Base-by-base conservation (phyloP, 2,797 vertebrate genomes). In the Xyrichtys novacula region DNA sequence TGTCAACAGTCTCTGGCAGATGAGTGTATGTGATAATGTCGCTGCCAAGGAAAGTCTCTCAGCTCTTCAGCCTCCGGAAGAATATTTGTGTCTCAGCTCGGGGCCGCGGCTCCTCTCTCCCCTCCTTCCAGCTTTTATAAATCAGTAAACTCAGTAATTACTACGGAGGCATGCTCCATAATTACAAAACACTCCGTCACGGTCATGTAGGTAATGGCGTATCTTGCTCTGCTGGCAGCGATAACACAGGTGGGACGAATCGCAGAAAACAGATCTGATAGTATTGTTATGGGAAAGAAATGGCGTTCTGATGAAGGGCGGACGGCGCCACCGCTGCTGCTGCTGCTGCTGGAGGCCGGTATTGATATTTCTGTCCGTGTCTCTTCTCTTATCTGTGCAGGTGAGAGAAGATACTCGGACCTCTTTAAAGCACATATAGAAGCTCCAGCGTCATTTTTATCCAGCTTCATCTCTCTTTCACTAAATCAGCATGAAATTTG, bases 171-270 rank as follows among this genome's bases (percentile, higher is more conserved):
- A 85, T 81, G 92, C 88, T 90, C 90, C 65, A 84, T 93, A 92
- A 95, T 94, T 91, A 92, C 84, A 84, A 91, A 90, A 78, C 57
- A 76, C 89, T 86, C 88, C 22, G 91, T 92, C 91, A 91, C 83
- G 87, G 83, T 69, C 80, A 69, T 69, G 77, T 81, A 90, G 87
- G 91, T 93, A 91, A 94, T 92, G 88, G 86, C 87, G 85, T 85
- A 82, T 76, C 75, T 74, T 70, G 78, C 88, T 85, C 87, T 85
- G 84, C 86, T 82, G 80, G 78, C 83, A 61, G 85, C 48, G 88
- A 93, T 91, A 87, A 92, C 88, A 89, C 90, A 94, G 93, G 93
- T 94, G 93, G 88, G 93, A 92, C 92, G 85, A 94, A 94, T 94
- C 32, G 89, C 50, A 64, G 80, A 83, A 91, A 94, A 92, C 87